A percentile compares a stretch with the other conserved stretches of the same genome.
phyloP scores from a whole-genome alignment of 2,888 invertebrate species.

The Lasioglossum pauxillum region DNA sequence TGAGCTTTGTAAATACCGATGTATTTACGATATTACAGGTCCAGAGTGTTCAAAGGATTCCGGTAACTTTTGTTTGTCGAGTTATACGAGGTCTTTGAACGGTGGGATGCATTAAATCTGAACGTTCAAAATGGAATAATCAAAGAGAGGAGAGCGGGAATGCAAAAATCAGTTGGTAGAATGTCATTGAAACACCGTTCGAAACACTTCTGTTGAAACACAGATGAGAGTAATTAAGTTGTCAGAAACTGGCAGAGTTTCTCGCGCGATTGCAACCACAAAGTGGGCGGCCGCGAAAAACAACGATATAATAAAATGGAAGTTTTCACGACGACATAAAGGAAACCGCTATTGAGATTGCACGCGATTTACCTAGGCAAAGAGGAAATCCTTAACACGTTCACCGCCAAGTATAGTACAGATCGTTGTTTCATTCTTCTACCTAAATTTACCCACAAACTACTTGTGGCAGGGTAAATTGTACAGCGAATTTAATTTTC shows the following conservation, averaged over 20 bases:
- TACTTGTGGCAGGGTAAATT: no score
- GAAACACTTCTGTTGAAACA: neutral
- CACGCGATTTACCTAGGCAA: neutral
- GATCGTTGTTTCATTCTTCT: no score
- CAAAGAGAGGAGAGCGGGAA: neutral
- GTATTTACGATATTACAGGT: neutral
- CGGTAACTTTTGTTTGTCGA: neutral
- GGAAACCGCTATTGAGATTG: neutral
- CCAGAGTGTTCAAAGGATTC: neutral
- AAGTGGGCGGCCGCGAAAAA: neutral
- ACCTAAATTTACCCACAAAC: no score
- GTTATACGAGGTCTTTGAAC: neutral
- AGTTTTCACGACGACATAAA: neutral
- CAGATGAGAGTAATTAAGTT: constrained; percentile 1
- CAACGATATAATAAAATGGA: neutral
- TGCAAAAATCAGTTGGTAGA: neutral
- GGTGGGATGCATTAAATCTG: neutral
- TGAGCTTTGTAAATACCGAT: neutral
- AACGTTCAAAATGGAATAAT: neutral
- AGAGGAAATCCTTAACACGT: neutral
- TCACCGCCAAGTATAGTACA: neutral
- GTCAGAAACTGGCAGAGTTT: neutral
- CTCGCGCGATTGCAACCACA: neutral
- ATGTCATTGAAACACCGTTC: neutral
- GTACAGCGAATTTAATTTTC: no score